Conservation (phyloP, 2,888 invertebrate genomes). For the Pyralis farinalis region DNA sequence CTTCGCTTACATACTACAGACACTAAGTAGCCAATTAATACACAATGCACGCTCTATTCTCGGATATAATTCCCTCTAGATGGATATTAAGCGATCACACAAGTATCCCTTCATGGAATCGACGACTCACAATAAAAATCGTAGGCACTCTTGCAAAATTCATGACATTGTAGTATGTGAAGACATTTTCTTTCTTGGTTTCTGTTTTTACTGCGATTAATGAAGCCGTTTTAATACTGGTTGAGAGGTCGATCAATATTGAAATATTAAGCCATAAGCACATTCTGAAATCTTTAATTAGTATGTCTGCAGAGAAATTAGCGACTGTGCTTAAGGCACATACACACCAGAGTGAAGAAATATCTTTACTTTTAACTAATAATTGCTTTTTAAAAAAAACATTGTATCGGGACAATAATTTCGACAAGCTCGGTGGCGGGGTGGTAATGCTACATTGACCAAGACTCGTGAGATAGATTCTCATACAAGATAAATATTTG, state of each 20-base stretch:
- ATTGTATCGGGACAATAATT: too few species aligned
- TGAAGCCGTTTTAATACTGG: conserved; percentile 8
- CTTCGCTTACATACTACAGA: not conserved
- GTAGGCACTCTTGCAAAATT: conserved; percentile 5
- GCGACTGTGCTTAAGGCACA: not conserved
- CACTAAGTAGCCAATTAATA: not conserved
- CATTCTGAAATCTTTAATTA: not conserved
- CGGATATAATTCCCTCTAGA: not conserved
- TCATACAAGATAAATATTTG: too few species aligned
- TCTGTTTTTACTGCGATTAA: conserved; percentile 3
- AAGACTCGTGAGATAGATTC: too few species aligned
- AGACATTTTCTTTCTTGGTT: conserved; percentile 5
- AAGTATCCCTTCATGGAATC: conserved; percentile 5
- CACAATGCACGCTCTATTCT: not conserved
- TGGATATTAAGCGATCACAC: conserved; percentile 6
- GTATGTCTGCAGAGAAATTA: not conserved
- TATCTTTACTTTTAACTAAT: too few species aligned
- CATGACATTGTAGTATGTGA: conserved; percentile 5
- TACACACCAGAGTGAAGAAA: too few species aligned
- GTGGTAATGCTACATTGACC: too few species aligned
- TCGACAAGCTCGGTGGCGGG: too few species aligned
- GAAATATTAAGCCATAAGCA: conserved; percentile 1
- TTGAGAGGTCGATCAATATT: conserved; percentile 3
- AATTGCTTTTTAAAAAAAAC: too few species aligned
- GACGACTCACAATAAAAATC: conserved; percentile 4